These are phyloP conservation scores for Pseudomugil tenellus DNA, from an alignment of 2,797 vertebrate genomes.

Conservation along the genomic window DNA sequence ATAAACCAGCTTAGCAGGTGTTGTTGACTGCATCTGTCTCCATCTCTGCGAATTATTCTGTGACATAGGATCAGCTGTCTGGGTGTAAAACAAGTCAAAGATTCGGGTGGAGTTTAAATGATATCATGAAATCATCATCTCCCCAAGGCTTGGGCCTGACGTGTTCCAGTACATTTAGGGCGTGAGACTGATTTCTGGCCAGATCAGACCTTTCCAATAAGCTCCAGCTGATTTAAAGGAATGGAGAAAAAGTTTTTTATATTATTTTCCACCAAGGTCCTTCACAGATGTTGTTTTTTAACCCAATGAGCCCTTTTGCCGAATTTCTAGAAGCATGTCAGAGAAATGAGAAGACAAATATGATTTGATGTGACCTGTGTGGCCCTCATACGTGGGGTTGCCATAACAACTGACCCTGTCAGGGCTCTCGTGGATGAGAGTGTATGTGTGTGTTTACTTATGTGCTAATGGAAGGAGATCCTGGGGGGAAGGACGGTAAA, in stretches of 20 bases:
- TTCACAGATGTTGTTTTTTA: background rate
- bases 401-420: slow-evolving; percentile 46
- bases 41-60: background rate
- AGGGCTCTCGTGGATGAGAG: slow-evolving; percentile 4
- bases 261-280: background rate
- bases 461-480: slow-evolving; percentile 44
- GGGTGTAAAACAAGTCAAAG: slow-evolving; percentile 1
- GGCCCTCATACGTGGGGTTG: slow-evolving; percentile 25
- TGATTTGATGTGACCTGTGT: slow-evolving; percentile 6
- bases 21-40: slow-evolving; percentile 4
- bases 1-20: slow-evolving; percentile 31
- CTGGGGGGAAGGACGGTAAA: slow-evolving; percentile 14
- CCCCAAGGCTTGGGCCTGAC: slow-evolving; percentile 5
- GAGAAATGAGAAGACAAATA: slow-evolving; percentile 6
- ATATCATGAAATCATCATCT: slow-evolving; percentile 52
- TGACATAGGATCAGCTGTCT: slow-evolving; percentile 22
- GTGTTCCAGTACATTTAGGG: slow-evolving; percentile 49
- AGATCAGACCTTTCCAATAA: background rate
- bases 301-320: background rate
- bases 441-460: background rate
- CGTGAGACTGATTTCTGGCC: slow-evolving; percentile 24
- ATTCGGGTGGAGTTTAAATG: slow-evolving; percentile 32
- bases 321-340: background rate
- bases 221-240: slow-evolving; percentile 19
- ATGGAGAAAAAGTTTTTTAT: background rate